A percentile compares a stretch with the other conserved stretches of the same genome.
Conservation (phyloP, 2,113 vertebrate genomes). For the Todiramphus chloris region DNA sequence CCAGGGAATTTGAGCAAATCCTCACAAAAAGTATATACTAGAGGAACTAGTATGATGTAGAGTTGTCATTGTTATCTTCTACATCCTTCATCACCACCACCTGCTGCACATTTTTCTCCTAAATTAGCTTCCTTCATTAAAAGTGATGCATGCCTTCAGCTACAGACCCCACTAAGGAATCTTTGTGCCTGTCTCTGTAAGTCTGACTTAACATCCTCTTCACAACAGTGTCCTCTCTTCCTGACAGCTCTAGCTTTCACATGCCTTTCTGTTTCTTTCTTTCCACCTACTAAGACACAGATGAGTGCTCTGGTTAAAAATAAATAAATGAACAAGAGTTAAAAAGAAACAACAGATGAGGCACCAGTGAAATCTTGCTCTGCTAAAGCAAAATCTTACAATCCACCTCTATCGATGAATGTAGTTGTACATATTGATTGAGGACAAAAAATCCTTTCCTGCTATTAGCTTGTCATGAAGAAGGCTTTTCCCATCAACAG, state of each 20-base stretch:
- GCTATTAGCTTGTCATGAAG: neutral
- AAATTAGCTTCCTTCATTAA: neutral
- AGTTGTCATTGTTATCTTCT: neutral
- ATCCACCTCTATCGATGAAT: neutral
- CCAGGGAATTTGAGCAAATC: neutral
- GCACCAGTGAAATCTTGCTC: neutral
- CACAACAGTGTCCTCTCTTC: neutral
- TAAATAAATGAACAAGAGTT: neutral
- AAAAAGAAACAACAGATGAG: neutral
- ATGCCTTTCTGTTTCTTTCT: neutral
- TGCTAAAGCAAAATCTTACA: neutral
- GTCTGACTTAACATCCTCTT: neutral
- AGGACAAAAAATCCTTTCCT: neutral
- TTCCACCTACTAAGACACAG: neutral
- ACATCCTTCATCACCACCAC: neutral
- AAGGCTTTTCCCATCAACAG: neutral
- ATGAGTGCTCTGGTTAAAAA: neutral
- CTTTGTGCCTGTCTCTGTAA: neutral
- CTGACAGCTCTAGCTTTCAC: neutral
- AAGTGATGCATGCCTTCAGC: neutral
- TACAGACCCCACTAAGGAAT: neutral
- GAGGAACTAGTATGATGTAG: neutral
- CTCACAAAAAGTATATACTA: neutral
- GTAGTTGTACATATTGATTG: neutral
- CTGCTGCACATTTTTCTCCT: neutral